Conservation (phyloP, 2,888 invertebrate genomes). For the Orthosia incerta region DNA sequence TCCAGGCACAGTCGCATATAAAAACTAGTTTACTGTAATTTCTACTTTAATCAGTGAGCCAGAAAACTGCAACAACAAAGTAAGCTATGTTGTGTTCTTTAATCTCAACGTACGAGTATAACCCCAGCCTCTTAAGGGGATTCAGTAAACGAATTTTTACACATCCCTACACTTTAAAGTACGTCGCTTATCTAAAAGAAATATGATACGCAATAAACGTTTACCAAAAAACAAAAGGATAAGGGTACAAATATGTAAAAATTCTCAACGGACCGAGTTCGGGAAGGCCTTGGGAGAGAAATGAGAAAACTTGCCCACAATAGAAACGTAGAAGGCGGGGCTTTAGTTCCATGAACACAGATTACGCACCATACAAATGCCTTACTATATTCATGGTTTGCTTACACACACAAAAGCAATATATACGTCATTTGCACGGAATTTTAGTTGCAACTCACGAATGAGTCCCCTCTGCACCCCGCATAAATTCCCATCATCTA, state of each 20-base stretch:
- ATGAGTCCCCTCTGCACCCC: conserved; percentile 18
- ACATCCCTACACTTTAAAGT: conserved; percentile 49
- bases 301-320: conserved; percentile 54
- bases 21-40: conserved; percentile 13
- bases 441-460: conserved; percentile 38
- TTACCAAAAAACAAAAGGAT: conserved; percentile 49
- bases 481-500: background rate
- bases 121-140: conserved; percentile 26
- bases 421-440: conserved; percentile 41
- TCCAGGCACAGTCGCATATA: background rate
- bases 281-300: conserved; percentile 43
- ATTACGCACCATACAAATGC: conserved; percentile 38
- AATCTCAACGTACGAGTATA: conserved; percentile 42
- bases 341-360: conserved; percentile 25
- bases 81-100: conserved; percentile 27
- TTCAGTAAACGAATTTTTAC: conserved; percentile 39
- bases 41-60: conserved; percentile 29
- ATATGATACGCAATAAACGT: conserved; percentile 59
- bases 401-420: conserved; percentile 30
- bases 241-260: conserved; percentile 61
- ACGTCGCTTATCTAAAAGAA: conserved; percentile 58
- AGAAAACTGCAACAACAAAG: conserved; percentile 27
- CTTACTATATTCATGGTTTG: conserved; percentile 15
- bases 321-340: conserved; percentile 34
- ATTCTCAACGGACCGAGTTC: conserved; percentile 50